Percentiles rank a stretch among this genome's conserved stretches.
These are phyloP conservation scores for Cricetomys ansorgei DNA, from an alignment of 2,113 vertebrate genomes.

Conservation along the genomic window DNA sequence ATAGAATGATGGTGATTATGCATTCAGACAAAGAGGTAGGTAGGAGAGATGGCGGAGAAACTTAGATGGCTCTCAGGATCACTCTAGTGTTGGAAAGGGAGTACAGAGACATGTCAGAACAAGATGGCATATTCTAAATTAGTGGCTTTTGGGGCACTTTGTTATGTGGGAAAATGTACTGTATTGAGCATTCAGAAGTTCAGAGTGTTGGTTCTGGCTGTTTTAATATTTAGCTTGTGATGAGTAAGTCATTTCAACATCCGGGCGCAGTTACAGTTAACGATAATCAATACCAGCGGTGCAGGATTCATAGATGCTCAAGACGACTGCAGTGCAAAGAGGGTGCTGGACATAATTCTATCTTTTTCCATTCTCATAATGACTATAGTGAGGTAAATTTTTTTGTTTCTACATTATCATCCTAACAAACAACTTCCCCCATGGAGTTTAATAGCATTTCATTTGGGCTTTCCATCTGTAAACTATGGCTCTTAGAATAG, in stretches of 20 bases:
- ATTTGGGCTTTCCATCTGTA: not conserved
- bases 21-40: not conserved
- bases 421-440: not conserved
- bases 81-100: not conserved
- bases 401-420: not conserved
- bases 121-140: not conserved
- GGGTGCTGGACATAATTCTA: not conserved
- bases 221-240: not conserved
- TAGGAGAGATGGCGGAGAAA: not conserved
- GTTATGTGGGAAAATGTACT: not conserved
- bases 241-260: not conserved
- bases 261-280: not conserved
- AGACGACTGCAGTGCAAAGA: not conserved
- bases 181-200: not conserved
- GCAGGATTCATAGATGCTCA: not conserved
- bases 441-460: not conserved
- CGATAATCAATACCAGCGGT: not conserved
- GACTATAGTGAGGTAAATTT: not conserved
- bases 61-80: too few species aligned
- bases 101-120: not conserved
- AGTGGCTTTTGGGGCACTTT: not conserved
- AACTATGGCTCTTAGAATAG: not conserved
- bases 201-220: not conserved
- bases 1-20: not conserved
- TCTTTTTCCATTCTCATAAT: not conserved